phyloP scores from a whole-genome alignment of 2,888 invertebrate species.

The Kuschelorhynchus macadamiae region DNA sequence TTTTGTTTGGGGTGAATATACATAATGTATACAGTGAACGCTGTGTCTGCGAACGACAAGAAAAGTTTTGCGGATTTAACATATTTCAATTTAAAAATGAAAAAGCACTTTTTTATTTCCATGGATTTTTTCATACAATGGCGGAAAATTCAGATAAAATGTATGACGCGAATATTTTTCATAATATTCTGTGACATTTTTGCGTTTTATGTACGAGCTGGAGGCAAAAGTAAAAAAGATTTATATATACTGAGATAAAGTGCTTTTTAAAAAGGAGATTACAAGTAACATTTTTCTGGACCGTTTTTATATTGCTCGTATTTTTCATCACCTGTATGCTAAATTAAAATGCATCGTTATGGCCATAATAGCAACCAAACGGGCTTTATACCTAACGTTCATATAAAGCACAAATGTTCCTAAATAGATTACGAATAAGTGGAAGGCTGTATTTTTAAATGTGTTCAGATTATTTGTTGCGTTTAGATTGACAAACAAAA shows the following conservation, averaged over 20 bases:
- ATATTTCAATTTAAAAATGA: constrained; percentile 51
- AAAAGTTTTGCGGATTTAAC: constrained; percentile 44
- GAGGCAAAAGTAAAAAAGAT: constrained; percentile 40
- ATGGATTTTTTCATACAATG: constrained; percentile 41
- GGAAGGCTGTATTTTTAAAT: too few species aligned
- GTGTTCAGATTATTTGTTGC: too few species aligned
- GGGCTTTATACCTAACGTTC: too few species aligned
- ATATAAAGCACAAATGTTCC: too few species aligned
- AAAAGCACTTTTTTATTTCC: constrained; percentile 47
- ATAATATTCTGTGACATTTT: constrained; percentile 47
- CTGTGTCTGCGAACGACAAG: constrained; percentile 39
- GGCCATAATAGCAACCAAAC: background rate
- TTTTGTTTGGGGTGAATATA: constrained; percentile 11
- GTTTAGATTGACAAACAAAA: too few species aligned
- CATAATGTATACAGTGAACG: constrained; percentile 11
- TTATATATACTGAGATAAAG: constrained; percentile 42
- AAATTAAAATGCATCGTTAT: background rate
- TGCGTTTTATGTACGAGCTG: constrained; percentile 35
- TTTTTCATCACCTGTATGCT: background rate
- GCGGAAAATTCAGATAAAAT: constrained; percentile 47
- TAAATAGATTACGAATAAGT: too few species aligned
- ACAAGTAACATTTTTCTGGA: constrained; percentile 24
- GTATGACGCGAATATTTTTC: constrained; percentile 45
- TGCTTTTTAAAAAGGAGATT: constrained; percentile 39
- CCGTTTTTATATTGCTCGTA: constrained; percentile 12